Conservation (phyloP, 2,888 invertebrate genomes). For the Melanargia galathea region DNA sequence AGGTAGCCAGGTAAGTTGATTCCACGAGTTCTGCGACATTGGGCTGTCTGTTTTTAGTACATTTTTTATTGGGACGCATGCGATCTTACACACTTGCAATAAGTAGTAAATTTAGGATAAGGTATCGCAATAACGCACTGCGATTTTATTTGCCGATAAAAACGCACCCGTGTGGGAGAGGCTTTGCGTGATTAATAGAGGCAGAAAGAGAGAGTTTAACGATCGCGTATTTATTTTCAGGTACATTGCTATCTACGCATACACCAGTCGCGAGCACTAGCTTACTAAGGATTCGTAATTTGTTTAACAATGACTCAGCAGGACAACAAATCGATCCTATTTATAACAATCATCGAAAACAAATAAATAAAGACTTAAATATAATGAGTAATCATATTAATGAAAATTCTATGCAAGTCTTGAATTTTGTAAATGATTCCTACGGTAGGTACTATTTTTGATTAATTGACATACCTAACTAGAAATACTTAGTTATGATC, state of each 20-base stretch:
- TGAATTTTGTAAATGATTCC: slow-evolving; percentile 4
- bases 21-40: too few species aligned
- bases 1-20: too few species aligned
- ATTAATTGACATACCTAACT: too few species aligned
- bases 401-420: background rate
- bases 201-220: background rate
- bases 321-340: slow-evolving; percentile 62
- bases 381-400: background rate
- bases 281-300: slow-evolving; percentile 64
- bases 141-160: too few species aligned
- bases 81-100: too few species aligned
- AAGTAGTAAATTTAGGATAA: too few species aligned
- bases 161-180: too few species aligned
- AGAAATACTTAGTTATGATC: too few species aligned
- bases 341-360: slow-evolving; percentile 52
- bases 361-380: slow-evolving; percentile 14
- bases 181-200: background rate
- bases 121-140: too few species aligned
- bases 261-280: slow-evolving; percentile 57
- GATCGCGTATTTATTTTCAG: slow-evolving; percentile 48
- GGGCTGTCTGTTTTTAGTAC: too few species aligned
- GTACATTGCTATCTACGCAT: slow-evolving; percentile 41
- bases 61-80: too few species aligned
- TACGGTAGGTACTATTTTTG: slow-evolving; percentile 3
- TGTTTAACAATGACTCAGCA: slow-evolving; percentile 58